Conservation (phyloP, 2,888 invertebrate species). For the Cecidostiba fungosa region DNA sequence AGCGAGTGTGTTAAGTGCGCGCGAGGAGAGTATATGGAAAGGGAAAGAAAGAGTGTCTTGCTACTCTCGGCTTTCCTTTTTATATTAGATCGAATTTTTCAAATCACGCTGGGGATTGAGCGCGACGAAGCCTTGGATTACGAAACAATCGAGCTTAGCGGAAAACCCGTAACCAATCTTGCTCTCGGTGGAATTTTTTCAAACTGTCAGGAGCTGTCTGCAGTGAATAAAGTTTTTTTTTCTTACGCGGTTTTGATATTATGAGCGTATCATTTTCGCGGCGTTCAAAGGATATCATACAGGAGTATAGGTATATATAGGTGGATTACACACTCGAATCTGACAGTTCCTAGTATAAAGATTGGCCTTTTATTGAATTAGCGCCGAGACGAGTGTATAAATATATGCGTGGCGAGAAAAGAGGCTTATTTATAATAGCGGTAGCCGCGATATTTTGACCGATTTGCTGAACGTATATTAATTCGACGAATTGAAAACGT, state of each 20-base stretch:
- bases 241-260: not conserved
- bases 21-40: not conserved
- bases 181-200: not conserved
- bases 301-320: not conserved
- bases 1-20: not conserved
- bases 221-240: slow-evolving; percentile 6
- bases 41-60: not conserved
- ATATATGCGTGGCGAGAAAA: not conserved
- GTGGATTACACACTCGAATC: slow-evolving; percentile 2
- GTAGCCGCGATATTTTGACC: not conserved
- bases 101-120: not conserved
- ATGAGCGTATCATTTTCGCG: slow-evolving; percentile 11
- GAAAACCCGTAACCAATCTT: slow-evolving; percentile 47
- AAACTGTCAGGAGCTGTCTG: not conserved
- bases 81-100: not conserved
- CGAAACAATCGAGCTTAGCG: slow-evolving; percentile 41
- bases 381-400: not conserved
- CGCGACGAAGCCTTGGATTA: slow-evolving; percentile 38
- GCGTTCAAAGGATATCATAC: not conserved
- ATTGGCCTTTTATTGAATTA: slow-evolving; percentile 14
- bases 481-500: not conserved
- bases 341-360: slow-evolving; percentile 9
- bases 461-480: not conserved
- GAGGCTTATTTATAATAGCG: not conserved
- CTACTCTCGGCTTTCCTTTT: not conserved